Evolutionary conservation across 2,797 vertebrate genomes (phyloP).

Genomic region (Sebastes flavidus): DNA sequence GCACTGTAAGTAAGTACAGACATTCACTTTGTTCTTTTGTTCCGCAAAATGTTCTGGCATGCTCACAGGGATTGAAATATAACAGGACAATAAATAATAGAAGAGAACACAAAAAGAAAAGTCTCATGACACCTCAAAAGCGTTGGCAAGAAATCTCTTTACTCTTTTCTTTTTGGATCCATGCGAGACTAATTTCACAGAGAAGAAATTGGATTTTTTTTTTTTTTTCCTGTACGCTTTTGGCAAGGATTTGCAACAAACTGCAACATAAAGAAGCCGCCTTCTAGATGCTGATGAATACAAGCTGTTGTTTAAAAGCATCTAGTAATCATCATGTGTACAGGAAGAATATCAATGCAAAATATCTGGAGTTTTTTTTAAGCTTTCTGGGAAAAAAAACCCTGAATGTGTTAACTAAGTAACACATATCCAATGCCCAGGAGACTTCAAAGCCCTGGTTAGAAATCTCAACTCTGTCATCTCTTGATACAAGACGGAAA

Average conservation of each 20-base stretch:
- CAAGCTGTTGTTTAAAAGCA: slow-evolving; percentile 23
- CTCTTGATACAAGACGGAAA: slow-evolving; percentile 31
- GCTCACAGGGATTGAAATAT: slow-evolving; percentile 35
- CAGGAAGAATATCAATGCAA: slow-evolving; percentile 1
- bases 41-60: not conserved
- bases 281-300: slow-evolving; percentile 7
- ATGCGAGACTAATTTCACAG: slow-evolving; percentile 44
- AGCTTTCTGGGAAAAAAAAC: not conserved
- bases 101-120: slow-evolving; percentile 40
- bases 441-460: slow-evolving; percentile 51
- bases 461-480: slow-evolving; percentile 42
- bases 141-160: slow-evolving; percentile 28
- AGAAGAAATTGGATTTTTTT: not conserved
- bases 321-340: slow-evolving; percentile 12
- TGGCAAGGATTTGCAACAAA: slow-evolving; percentile 52
- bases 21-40: slow-evolving; percentile 11
- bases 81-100: slow-evolving; percentile 47
- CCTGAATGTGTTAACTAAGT: not conserved
- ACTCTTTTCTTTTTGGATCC: slow-evolving; percentile 31
- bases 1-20: not conserved
- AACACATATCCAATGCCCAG: slow-evolving; percentile 25
- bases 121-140: slow-evolving; percentile 40
- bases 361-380: not conserved
- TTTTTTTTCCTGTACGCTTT: slow-evolving; percentile 30
- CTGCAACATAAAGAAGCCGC: slow-evolving; percentile 26